These are phyloP conservation scores for Ommatoiulus sabulosus DNA, from an alignment of 2,888 invertebrate genomes.

Conservation along the genomic window DNA sequence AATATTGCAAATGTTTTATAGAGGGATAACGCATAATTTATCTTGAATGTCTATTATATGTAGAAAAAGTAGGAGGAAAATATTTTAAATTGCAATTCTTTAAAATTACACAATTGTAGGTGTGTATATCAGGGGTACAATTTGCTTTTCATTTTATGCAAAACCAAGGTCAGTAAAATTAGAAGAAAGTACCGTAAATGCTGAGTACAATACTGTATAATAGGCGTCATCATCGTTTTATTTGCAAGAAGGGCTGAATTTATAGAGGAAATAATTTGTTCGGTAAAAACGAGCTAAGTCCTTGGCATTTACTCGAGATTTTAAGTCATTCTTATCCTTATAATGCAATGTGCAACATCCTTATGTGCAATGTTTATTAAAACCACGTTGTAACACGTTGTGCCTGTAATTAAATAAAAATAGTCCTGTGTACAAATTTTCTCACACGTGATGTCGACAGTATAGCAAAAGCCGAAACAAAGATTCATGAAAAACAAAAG, in stretches of 20 bases:
- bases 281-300: background rate
- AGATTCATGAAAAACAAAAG: background rate
- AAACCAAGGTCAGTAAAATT: conserved; percentile 5
- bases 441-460: background rate
- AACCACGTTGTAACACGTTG: background rate
- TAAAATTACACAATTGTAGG: background rate
- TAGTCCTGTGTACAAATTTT: background rate
- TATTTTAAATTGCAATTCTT: background rate
- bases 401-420: background rate
- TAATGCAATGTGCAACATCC: too few species aligned
- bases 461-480: background rate
- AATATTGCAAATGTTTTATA: background rate
- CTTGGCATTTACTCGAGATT: background rate
- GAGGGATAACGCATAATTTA: background rate
- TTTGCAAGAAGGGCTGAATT: background rate
- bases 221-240: background rate
- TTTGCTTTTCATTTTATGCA: background rate
- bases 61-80: background rate
- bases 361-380: background rate
- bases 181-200: conserved; percentile 25
- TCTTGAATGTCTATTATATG: background rate
- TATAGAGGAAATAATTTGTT: background rate
- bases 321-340: background rate
- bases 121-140: background rate
- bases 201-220: background rate